Conservation (phyloP, 2,888 invertebrate species). For the Epirrita christyi region DNA sequence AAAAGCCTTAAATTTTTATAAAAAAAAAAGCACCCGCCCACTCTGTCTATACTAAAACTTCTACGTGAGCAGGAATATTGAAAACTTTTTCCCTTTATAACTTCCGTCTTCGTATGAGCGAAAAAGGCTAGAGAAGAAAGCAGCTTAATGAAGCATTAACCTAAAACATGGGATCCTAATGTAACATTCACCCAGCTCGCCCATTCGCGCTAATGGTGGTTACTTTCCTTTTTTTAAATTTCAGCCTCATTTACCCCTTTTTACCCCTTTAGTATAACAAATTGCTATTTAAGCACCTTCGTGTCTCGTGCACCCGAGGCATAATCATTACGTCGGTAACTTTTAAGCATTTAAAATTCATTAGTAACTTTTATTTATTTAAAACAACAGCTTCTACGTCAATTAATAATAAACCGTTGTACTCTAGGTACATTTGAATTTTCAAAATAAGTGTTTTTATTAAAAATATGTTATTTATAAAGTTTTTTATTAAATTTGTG, state of each 20-base stretch:
- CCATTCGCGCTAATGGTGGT: slow-evolving; percentile 47
- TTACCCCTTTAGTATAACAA: slow-evolving; percentile 47
- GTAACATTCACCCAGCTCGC: slow-evolving; percentile 33
- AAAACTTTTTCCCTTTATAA: slow-evolving; percentile 33
- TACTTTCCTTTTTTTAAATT: slow-evolving; percentile 50
- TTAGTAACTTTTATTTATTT: no score
- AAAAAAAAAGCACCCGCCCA: slow-evolving; percentile 15
- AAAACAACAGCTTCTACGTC: no score
- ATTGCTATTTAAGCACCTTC: slow-evolving; percentile 41
- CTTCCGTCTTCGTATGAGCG: slow-evolving; percentile 5
- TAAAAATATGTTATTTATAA: no score
- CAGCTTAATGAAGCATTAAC: slow-evolving; percentile 36
- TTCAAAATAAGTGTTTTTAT: no score
- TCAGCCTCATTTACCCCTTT: slow-evolving; percentile 45
- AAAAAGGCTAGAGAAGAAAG: slow-evolving; percentile 30
- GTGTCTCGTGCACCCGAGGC: slow-evolving; percentile 31
- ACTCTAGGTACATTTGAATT: no score
- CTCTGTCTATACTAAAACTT: slow-evolving; percentile 25
- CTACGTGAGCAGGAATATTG: slow-evolving; percentile 35
- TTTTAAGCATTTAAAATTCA: slow-evolving; percentile 18
- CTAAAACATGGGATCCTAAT: slow-evolving; percentile 34
- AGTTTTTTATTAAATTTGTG: no score
- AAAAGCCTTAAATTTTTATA: slow-evolving; percentile 20
- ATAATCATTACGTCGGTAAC: slow-evolving; percentile 33
- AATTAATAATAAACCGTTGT: no score